phyloP scores from a whole-genome alignment of 2,888 invertebrate species.

The Heliconius erato region DNA sequence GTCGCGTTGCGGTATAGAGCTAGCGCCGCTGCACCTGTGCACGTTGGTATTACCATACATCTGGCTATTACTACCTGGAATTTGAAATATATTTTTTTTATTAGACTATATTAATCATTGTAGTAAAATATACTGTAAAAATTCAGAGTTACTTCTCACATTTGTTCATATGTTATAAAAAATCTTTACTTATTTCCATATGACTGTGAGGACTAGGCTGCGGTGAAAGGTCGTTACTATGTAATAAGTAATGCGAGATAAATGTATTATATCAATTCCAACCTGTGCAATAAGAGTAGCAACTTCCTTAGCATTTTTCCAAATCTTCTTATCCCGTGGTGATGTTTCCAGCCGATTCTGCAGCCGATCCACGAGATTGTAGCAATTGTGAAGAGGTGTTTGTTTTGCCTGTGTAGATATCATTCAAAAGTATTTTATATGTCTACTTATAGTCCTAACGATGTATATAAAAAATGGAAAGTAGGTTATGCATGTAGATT shows the following conservation, averaged over 20 bases:
- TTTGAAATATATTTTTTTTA: background rate
- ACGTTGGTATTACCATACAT: slow-evolving; percentile 74
- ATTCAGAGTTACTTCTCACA: background rate
- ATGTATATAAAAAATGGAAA: too few species aligned
- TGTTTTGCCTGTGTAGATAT: slow-evolving; percentile 72
- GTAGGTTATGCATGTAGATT: too few species aligned
- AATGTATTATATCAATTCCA: background rate
- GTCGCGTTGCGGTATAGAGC: slow-evolving; percentile 73
- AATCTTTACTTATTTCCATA: background rate
- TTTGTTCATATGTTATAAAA: background rate
- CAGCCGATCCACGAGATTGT: slow-evolving; percentile 73
- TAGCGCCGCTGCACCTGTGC: slow-evolving; percentile 61
- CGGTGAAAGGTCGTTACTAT: background rate
- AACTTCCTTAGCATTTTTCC: slow-evolving; percentile 81
- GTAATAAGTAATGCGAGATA: background rate
- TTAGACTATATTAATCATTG: too few species aligned
- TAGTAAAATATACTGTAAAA: too few species aligned
- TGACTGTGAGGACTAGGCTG: background rate
- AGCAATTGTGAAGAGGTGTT: slow-evolving; percentile 68
- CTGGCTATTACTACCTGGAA: slow-evolving; percentile 77
- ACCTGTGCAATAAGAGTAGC: slow-evolving; percentile 81
- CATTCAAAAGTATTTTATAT: background rate
- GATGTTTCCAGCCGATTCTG: slow-evolving; percentile 69
- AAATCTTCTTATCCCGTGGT: slow-evolving; percentile 76
- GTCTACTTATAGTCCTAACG: background rate